Conservation (phyloP, 2,888 invertebrate species). For the Uropetala carovei region DNA sequence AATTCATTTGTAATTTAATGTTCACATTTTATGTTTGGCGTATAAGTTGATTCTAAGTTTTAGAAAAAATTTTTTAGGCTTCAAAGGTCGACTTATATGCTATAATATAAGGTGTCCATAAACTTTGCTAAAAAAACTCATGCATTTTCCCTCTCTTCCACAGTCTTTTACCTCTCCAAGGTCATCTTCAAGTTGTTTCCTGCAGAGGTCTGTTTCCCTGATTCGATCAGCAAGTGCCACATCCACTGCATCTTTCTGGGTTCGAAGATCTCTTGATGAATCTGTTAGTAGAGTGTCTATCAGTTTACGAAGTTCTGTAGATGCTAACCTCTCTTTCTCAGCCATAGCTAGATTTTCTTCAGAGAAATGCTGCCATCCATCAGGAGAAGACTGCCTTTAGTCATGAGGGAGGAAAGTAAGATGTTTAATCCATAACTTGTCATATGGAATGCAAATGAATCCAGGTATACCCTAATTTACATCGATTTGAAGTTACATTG, state of each 20-base stretch:
- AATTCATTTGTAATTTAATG: too few species aligned
- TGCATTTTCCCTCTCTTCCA: not conserved
- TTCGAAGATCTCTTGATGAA: conserved; percentile 87
- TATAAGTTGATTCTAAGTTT: too few species aligned
- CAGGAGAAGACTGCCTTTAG: conserved; percentile 86
- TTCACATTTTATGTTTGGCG: too few species aligned
- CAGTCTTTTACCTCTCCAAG: conserved; percentile 76
- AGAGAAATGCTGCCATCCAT: conserved; percentile 91
- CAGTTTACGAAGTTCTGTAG: conserved; percentile 82
- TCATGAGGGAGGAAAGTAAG: not conserved
- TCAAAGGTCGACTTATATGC: too few species aligned
- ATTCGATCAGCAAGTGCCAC: conserved; percentile 85
- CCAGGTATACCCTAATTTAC: too few species aligned
- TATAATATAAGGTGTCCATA: too few species aligned
- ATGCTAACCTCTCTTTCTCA: conserved; percentile 86
- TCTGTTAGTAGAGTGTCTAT: conserved; percentile 85
- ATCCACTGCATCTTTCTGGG: conserved; percentile 90
- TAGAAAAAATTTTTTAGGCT: too few species aligned
- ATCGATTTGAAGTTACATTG: too few species aligned
- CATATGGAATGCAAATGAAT: too few species aligned
- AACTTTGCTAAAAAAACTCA: not conserved
- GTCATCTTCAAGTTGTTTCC: conserved; percentile 82
- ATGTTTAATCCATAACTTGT: too few species aligned
- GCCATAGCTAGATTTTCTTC: conserved; percentile 86
- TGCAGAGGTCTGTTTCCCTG: conserved; percentile 85